These are phyloP conservation scores for Oryzias melastigma DNA, from an alignment of 2,113 vertebrate species.

Conservation along the genomic window DNA sequence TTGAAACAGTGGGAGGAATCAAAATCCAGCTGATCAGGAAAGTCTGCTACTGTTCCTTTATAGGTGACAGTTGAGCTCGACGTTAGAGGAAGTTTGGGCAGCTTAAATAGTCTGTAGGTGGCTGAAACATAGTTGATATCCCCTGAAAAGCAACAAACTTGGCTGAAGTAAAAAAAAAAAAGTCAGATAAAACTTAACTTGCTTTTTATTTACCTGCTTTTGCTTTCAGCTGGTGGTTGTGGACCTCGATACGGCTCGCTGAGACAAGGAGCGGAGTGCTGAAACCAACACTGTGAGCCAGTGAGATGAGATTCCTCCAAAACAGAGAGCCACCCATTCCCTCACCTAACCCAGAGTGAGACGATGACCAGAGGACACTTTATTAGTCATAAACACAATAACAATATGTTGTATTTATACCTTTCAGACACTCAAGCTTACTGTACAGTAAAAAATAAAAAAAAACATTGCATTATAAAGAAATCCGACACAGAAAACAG, in stretches of 20 bases:
- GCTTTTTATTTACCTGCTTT: constrained; percentile 63
- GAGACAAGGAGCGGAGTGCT: constrained; percentile 67
- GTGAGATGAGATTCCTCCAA: constrained; percentile 66
- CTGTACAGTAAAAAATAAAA: too few relatives aligned
- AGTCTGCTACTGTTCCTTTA: constrained; percentile 65
- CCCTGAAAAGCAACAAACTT: constrained; percentile 40
- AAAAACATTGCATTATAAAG: too few relatives aligned
- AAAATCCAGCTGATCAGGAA: constrained; percentile 63
- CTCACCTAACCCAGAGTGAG: constrained; percentile 52
- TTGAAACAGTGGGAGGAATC: constrained; percentile 70
- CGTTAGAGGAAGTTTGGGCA: constrained; percentile 39
- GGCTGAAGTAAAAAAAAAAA: not conserved
- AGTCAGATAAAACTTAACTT: not conserved
- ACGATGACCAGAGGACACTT: not conserved
- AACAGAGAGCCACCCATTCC: constrained; percentile 73
- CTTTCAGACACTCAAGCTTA: too few relatives aligned
- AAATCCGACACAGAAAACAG: too few relatives aligned
- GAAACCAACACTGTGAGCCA: constrained; percentile 69
- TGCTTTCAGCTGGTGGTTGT: constrained; percentile 65
- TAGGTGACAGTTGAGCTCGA: constrained; percentile 60
- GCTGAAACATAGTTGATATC: constrained; percentile 70
- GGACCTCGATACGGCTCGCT: constrained; percentile 61
- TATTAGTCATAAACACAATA: not conserved
- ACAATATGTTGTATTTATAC: not conserved
- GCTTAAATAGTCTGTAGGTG: constrained; percentile 75